Conservation (phyloP, 2,797 vertebrate species). For the Corythornis leucogaster region DNA sequence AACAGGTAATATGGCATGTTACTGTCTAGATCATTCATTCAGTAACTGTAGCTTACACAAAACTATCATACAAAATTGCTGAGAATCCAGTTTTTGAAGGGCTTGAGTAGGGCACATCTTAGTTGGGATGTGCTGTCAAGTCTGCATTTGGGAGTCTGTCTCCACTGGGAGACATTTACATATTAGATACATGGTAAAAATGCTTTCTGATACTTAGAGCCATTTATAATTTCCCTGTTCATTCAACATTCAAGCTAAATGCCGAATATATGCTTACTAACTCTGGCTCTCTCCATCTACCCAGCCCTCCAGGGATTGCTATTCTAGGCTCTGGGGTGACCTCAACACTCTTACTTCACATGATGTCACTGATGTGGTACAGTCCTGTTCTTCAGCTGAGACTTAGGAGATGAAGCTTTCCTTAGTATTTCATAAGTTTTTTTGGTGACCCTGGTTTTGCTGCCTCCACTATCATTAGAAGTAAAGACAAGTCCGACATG, state of each 20-base stretch:
- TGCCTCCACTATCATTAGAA: background rate
- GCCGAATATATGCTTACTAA: slow-evolving; percentile 37
- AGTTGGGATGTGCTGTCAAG: background rate
- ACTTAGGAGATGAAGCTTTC: background rate
- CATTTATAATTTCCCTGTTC: slow-evolving; percentile 36
- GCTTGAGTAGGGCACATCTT: background rate
- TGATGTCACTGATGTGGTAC: background rate
- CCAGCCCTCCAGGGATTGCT: background rate
- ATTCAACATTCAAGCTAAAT: slow-evolving; percentile 24
- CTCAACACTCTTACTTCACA: background rate
- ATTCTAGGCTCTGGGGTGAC: slow-evolving; percentile 34
- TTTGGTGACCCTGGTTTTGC: background rate
- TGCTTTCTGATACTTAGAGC: slow-evolving; percentile 30
- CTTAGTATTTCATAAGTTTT: background rate
- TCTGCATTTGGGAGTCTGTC: slow-evolving; percentile 17
- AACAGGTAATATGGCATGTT: background rate
- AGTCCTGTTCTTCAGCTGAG: background rate
- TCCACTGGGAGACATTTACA: slow-evolving; percentile 46
- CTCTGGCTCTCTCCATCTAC: slow-evolving; percentile 10
- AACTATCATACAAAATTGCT: background rate
- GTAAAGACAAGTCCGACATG: background rate
- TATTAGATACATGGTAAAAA: slow-evolving; percentile 46
- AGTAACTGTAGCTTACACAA: background rate
- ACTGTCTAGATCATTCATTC: background rate
- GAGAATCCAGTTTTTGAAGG: slow-evolving; percentile 7